Base-by-base conservation (phyloP, 2,888 invertebrate species). In the Plebejus argus region DNA sequence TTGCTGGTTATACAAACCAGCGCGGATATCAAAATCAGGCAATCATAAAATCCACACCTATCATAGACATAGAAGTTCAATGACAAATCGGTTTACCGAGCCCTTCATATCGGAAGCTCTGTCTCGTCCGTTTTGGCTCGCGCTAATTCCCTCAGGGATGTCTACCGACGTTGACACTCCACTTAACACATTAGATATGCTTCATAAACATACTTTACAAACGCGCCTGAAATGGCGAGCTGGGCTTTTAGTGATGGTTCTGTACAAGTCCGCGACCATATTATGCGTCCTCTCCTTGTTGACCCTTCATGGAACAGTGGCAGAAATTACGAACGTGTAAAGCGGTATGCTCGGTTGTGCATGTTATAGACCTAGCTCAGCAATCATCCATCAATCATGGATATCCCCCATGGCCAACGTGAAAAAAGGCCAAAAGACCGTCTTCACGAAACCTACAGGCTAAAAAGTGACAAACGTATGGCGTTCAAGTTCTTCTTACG, bases 41-140 rank as follows among this genome's bases (percentile, higher is more conserved):
- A 4, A 18, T 53, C 53, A 53, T 53, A 53, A 53, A 49, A 53
- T 53, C 53, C 5, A 53, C 4, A 53, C 53, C 53, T 53, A 61
- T 33, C 23, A 12, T 66, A 66, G 28, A 76, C 49, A 70, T 74
- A 28, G 23, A 45, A 58, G 49, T 77, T 76, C 35, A 70, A 58
- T 72, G 58, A 18, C 77, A 66, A 79, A 75, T 77, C 53, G 39
- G 70, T 23, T 75, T 74, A 49, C 35, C 53, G 23, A 70, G 45
- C 66, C 45, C 61, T 61, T 49, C 23, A 76, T 70, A 79, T 78
- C 79, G 81, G 81, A 79, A 79, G 74, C 78, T 75, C 71, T 15
- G 77, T 78, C 76, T 53, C 76, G 71, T 79, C 72, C 75, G 76
- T 78, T 79, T 80, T 78, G 71, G 78, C 76, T 33, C 70, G 77